Percentiles rank a stretch among this genome's conserved stretches.
These are phyloP conservation scores for Anthopleura sola DNA, from an alignment of 64 coral and sea anemone genomes.

Conservation along the genomic window DNA sequence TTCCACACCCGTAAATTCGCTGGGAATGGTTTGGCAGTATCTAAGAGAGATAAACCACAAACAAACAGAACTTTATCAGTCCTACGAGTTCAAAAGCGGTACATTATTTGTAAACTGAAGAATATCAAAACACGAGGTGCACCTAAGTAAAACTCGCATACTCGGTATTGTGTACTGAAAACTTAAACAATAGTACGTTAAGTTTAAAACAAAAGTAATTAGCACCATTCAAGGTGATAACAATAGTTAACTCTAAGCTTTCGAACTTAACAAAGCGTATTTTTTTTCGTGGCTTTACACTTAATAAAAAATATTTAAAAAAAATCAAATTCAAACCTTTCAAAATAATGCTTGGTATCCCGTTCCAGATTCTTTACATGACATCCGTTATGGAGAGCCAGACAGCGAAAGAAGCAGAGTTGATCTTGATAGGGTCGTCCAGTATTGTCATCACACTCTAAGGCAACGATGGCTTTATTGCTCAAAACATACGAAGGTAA, in stretches of 20 bases:
- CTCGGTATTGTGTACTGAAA: no score
- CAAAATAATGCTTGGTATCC: constrained; percentile 26
- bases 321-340: not conserved
- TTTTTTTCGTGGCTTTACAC: not conserved
- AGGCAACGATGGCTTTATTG: constrained; percentile 1
- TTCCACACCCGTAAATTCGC: no score
- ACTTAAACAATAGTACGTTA: no score
- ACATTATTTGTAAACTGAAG: no score
- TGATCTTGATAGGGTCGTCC: not conserved
- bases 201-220: no score
- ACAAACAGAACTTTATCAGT: no score
- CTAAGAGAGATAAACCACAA: no score
- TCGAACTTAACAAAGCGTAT: not conserved
- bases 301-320: no score
- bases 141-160: no score
- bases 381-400: constrained; percentile 36
- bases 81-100: no score
- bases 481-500: not conserved
- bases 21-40: no score
- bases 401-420: constrained; percentile 39
- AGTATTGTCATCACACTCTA: constrained; percentile 2
- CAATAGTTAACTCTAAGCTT: not conserved
- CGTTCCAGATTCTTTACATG: constrained; percentile 24
- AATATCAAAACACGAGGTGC: no score
- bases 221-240: not conserved